Evolutionary conservation across 2,888 invertebrate genomes (phyloP).

Genomic region (Ichneumoninae sp.): DNA sequence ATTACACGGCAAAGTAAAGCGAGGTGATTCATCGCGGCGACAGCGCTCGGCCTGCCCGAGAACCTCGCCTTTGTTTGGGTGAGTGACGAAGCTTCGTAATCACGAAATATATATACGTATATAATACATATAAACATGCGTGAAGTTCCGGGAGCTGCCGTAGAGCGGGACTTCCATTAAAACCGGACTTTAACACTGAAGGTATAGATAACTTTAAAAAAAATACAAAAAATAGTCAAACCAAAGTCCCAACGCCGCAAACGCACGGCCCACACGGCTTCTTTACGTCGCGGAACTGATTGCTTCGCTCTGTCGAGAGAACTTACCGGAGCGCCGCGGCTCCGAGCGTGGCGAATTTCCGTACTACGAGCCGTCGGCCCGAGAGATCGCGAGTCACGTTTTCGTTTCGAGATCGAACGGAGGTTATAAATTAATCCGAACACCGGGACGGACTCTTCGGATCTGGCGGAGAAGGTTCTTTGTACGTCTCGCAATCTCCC

Average conservation of each 20-base stretch:
- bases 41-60: slow-evolving; percentile 33
- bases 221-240: background rate
- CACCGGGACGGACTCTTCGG: background rate
- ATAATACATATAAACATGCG: slow-evolving; percentile 21
- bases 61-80: slow-evolving; percentile 58
- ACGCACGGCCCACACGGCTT: slow-evolving; percentile 2
- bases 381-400: background rate
- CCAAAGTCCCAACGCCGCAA: slow-evolving; percentile 14
- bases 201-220: slow-evolving; percentile 29
- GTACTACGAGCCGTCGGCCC: background rate
- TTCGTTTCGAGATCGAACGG: background rate
- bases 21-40: slow-evolving; percentile 58
- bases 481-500: slow-evolving; percentile 1
- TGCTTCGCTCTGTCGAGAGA: background rate
- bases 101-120: slow-evolving; percentile 13
- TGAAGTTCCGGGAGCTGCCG: background rate
- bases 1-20: slow-evolving; percentile 61
- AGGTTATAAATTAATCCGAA: background rate
- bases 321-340: background rate
- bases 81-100: slow-evolving; percentile 33
- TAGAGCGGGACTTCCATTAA: slow-evolving; percentile 47
- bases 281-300: slow-evolving; percentile 37
- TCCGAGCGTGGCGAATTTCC: background rate
- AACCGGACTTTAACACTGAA: slow-evolving; percentile 19
- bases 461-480: background rate